Conservation (phyloP, 2,113 vertebrate species). For the Lampris incognitus region DNA sequence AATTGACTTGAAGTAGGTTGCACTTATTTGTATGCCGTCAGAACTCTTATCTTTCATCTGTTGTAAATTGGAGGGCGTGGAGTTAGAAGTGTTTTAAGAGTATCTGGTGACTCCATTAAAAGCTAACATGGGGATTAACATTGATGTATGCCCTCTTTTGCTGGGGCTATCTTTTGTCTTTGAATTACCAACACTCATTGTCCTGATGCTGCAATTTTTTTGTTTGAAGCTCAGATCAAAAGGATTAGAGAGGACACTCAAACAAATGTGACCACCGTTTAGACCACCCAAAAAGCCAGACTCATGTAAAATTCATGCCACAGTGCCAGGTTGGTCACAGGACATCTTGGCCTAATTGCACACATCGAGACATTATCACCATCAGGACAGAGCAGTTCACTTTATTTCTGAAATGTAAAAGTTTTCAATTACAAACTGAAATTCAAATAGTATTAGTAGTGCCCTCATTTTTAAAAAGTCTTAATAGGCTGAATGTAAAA, state of each 20-base stretch:
- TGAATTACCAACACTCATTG: not conserved
- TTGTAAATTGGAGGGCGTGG: not conserved
- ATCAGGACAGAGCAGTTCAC: too few relatives aligned
- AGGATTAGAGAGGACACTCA: slow-evolving; percentile 1
- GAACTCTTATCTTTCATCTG: slow-evolving; percentile 31
- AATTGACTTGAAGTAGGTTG: not conserved
- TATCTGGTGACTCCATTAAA: slow-evolving; percentile 13
- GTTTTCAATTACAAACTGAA: too few relatives aligned
- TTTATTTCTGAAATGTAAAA: too few relatives aligned
- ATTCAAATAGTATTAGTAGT: too few relatives aligned
- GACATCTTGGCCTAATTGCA: too few relatives aligned
- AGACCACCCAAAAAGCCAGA: not conserved
- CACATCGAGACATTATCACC: too few relatives aligned
- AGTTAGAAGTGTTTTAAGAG: not conserved
- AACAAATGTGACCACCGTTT: not conserved
- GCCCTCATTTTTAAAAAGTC: too few relatives aligned
- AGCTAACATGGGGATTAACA: not conserved
- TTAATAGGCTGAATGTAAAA: too few relatives aligned
- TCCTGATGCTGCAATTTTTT: not conserved
- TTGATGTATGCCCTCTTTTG: not conserved
- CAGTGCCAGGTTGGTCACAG: not conserved
- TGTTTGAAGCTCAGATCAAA: slow-evolving; percentile 57
- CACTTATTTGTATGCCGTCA: slow-evolving; percentile 22
- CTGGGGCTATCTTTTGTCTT: not conserved
- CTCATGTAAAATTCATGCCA: not conserved